phyloP scores from a whole-genome alignment of 1,140 invertebrate genomes.

The Drosophila eugracilis region DNA sequence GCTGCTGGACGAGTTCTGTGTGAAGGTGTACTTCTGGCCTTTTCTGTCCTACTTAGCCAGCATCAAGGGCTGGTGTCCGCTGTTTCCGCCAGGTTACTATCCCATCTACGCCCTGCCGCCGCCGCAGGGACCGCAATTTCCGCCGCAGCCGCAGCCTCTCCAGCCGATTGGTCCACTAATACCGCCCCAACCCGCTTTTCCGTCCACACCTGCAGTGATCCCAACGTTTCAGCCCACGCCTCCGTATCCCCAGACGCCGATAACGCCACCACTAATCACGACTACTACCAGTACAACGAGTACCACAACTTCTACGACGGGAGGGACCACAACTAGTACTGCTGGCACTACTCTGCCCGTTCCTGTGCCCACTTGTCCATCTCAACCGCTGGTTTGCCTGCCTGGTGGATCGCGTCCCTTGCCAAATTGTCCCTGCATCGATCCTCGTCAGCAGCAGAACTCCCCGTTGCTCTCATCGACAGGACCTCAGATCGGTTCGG shows the following conservation, averaged over 20 bases:
- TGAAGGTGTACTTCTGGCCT: slow-evolving; percentile 81
- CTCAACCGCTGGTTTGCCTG: slow-evolving; percentile 68
- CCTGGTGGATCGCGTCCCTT: slow-evolving; percentile 60
- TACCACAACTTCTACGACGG: slow-evolving; percentile 38
- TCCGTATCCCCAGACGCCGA: slow-evolving; percentile 45
- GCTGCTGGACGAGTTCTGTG: slow-evolving; percentile 75
- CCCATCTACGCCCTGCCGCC: slow-evolving; percentile 62
- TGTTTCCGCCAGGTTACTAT: slow-evolving; percentile 76
- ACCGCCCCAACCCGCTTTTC: slow-evolving; percentile 38
- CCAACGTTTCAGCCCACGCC: slow-evolving; percentile 71
- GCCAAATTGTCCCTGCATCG: slow-evolving; percentile 79
- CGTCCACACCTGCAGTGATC: slow-evolving; percentile 57
- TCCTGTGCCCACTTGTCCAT: slow-evolving; percentile 60
- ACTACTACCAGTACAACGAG: slow-evolving; percentile 18
- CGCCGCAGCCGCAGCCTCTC: slow-evolving; percentile 4
- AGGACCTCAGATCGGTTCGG: slow-evolving; percentile 49
- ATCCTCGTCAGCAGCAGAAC: slow-evolving; percentile 69
- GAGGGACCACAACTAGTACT: slow-evolving; percentile 30
- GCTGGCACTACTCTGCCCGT: slow-evolving; percentile 46
- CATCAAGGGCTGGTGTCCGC: slow-evolving; percentile 78
- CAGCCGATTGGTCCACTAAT: slow-evolving; percentile 46
- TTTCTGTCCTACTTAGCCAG: slow-evolving; percentile 77
- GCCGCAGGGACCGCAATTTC: slow-evolving; percentile 25
- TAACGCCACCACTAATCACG: slow-evolving; percentile 33
- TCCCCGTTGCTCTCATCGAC: slow-evolving; percentile 16